Evolutionary conservation across 2,797 vertebrate species (phyloP).

Genomic region (Urosaurus nigricauda): DNA sequence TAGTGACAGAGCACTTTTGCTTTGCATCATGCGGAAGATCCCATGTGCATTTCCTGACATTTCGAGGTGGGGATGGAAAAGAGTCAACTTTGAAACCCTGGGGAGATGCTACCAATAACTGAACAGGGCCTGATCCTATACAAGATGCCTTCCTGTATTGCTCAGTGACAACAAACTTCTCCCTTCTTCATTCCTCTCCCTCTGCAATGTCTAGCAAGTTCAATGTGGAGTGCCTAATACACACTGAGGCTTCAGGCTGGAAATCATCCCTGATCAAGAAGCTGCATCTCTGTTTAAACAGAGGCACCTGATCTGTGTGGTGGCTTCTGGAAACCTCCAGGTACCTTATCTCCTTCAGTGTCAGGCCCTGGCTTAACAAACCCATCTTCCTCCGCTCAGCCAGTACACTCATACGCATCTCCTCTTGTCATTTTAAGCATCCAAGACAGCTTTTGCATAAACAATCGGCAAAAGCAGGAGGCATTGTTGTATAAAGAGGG

Average conservation of each 20-base stretch:
- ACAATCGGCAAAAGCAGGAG: constrained; percentile 1
- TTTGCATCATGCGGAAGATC: background rate
- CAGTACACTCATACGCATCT: constrained; percentile 1
- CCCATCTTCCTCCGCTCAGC: constrained; percentile 59
- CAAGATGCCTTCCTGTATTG: background rate
- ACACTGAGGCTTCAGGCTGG: background rate
- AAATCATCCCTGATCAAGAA: constrained; percentile 41
- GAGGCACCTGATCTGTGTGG: constrained; percentile 36
- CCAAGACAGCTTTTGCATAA: constrained; percentile 10
- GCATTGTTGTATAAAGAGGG: background rate
- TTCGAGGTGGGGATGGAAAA: background rate
- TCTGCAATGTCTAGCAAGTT: background rate
- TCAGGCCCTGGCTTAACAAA: constrained; percentile 61
- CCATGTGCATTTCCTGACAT: background rate
- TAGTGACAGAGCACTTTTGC: background rate
- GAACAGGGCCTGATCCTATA: background rate
- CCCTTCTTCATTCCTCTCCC: background rate
- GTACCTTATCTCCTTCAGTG: constrained; percentile 57
- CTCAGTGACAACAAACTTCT: background rate
- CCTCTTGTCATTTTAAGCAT: constrained; percentile 19
- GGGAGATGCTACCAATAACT: background rate
- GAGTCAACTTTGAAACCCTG: background rate
- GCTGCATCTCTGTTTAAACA: constrained; percentile 42
- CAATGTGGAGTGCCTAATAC: background rate
- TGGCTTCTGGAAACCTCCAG: constrained; percentile 30